Percentiles rank a stretch among this genome's conserved stretches.
These are phyloP conservation scores for Microtus montanus DNA, from an alignment of 2,113 vertebrate genomes.

Conservation along the genomic window DNA sequence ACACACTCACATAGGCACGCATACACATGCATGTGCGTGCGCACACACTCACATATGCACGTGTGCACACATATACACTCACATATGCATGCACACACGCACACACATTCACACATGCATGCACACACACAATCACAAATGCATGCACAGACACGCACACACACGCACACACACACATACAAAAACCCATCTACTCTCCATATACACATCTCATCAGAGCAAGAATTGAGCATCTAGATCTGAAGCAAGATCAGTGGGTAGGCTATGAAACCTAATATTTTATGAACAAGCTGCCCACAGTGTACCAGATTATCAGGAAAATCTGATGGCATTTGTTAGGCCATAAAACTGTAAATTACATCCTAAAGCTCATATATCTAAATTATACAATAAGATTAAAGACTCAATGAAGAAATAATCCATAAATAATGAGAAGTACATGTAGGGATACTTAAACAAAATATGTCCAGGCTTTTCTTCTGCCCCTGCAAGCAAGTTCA, in stretches of 20 bases:
- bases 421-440: neutral
- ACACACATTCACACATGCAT: neutral
- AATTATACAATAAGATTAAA: conserved; percentile 18
- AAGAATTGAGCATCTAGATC: neutral
- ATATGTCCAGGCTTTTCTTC: neutral
- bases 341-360: neutral
- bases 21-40: too few relatives aligned
- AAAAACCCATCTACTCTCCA: neutral
- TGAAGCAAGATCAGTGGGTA: neutral
- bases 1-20: too few relatives aligned
- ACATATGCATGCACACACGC: too few relatives aligned
- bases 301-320: neutral
- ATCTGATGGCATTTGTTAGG: neutral
- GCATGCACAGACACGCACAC: too few relatives aligned
- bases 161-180: neutral
- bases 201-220: neutral
- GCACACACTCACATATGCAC: neutral
- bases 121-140: neutral
- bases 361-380: neutral
- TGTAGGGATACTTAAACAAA: neutral
- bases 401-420: neutral
- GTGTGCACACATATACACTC: neutral
- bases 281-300: neutral
- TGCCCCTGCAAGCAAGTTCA: neutral
- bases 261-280: neutral